Base-by-base conservation (phyloP, 2,113 vertebrate genomes). In the Cervus canadensis region DNA sequence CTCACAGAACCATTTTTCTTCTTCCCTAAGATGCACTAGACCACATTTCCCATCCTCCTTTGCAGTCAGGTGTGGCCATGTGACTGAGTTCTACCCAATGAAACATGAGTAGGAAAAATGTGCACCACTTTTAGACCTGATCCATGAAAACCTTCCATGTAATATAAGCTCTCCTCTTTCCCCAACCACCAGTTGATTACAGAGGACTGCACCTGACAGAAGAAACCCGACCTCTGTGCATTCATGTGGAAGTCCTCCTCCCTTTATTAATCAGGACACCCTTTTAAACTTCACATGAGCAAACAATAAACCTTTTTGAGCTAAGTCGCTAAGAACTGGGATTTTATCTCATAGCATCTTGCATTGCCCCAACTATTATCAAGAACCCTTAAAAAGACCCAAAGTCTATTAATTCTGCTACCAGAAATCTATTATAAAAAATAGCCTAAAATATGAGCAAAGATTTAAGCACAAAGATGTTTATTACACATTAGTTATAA, bases 361-460 rank as follows among this genome's bases (percentile, higher is more conserved):
- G 7, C 3, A 82, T 54, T 50, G 40, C 23, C 71, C 33, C 62
- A 40, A 36, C 36, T 40, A 26, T 21, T 59, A 71, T 74, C 36
- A 95, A 95, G 83, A 91, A 57, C 6, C 12, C 50, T 87, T 71
- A 45, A 67, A 90, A 74, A 91, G 28, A 60, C 36, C 6, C 30
- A 93, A 0, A 54, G 17, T 82, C 13, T 52, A 76, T 16, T 21
- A 87, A 85, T 91, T 88, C 33, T 74, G 90, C 21, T 92, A 17
- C 25, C 33, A 26, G 59, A 86, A 96, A 92, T 83, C n/a, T 89
- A 60, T 85, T n/a, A 16, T 86, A 64, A 95, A 64, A 90, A 94
- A 48, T 17, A 95, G 50, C 93, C 82, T 86, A 52, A 96, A 50
- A 60, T 67, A 78, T 59, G 21, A 48, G 54, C 43, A 83, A 74